Percentiles rank a stretch among this genome's conserved stretches.
Conservation (phyloP, 2,113 vertebrate species). For the Hylia prasina region DNA sequence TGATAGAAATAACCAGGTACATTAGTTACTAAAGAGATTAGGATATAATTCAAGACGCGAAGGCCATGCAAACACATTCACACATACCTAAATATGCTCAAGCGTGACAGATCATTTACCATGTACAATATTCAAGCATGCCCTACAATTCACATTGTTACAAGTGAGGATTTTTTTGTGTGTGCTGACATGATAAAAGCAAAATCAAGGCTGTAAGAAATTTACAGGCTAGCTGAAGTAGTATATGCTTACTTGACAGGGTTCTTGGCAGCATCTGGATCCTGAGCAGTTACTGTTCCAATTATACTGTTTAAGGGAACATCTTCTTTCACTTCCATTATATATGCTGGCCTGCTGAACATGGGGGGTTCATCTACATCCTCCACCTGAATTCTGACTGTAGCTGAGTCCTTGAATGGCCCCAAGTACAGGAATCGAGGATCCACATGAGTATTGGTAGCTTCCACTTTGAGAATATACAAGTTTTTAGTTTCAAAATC, state of each 20-base stretch:
- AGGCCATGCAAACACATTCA: not conserved
- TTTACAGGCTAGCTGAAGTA: not conserved
- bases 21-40: not conserved
- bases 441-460: constrained; percentile 84
- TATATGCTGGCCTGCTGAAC: constrained; percentile 83
- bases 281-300: constrained; percentile 84
- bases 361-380: constrained; percentile 92
- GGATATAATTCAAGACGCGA: not conserved
- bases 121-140: not conserved
- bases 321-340: constrained; percentile 90
- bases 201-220: not conserved
- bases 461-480: constrained; percentile 88
- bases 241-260: constrained; percentile 84
- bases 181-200: not conserved
- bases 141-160: not conserved
- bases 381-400: constrained; percentile 84
- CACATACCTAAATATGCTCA: not conserved
- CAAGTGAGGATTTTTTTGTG: not conserved
- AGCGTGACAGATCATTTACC: not conserved
- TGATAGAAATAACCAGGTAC: not conserved
- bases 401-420: constrained; percentile 87
- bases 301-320: constrained; percentile 76
- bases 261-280: constrained; percentile 84
- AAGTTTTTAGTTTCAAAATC: constrained; percentile 89
- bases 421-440: constrained; percentile 84